Evolutionary conservation across 2,888 invertebrate genomes (phyloP).

Genomic region (Petrolisthes cinctipes): DNA sequence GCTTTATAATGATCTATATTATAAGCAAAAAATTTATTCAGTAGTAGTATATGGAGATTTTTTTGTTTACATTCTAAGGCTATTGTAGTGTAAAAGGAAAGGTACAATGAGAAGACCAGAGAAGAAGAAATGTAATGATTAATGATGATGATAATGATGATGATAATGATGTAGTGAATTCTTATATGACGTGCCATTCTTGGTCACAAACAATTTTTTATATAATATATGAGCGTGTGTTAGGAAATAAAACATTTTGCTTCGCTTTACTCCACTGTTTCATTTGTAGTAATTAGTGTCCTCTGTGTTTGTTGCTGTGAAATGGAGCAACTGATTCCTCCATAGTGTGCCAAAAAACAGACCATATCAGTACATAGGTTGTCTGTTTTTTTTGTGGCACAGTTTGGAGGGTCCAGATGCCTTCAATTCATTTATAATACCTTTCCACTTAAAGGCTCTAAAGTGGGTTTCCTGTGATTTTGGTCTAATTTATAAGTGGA

Average conservation of each 20-base stretch:
- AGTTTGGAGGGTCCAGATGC: too few species aligned
- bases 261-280: neutral
- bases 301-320: too few species aligned
- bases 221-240: constrained; percentile 11
- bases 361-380: too few species aligned
- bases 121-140: neutral
- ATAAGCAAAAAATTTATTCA: constrained; percentile 17
- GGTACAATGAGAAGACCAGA: neutral
- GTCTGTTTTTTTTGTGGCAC: too few species aligned
- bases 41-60: constrained; percentile 22
- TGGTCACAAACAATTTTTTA: neutral
- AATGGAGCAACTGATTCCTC: too few species aligned
- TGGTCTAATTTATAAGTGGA: neutral
- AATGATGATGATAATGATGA: too few species aligned
- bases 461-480: neutral
- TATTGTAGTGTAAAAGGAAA: neutral
- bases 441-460: too few species aligned
- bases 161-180: constrained; percentile 22
- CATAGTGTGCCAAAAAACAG: too few species aligned
- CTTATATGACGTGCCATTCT: constrained; percentile 31
- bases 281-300: neutral
- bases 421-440: too few species aligned
- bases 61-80: neutral
- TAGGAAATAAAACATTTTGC: constrained; percentile 2
- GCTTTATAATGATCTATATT: constrained; percentile 42